Percentiles rank a stretch among this genome's conserved stretches.
phyloP scores from a whole-genome alignment of 2,113 vertebrate genomes.

The Nyctibius bracteatus region DNA sequence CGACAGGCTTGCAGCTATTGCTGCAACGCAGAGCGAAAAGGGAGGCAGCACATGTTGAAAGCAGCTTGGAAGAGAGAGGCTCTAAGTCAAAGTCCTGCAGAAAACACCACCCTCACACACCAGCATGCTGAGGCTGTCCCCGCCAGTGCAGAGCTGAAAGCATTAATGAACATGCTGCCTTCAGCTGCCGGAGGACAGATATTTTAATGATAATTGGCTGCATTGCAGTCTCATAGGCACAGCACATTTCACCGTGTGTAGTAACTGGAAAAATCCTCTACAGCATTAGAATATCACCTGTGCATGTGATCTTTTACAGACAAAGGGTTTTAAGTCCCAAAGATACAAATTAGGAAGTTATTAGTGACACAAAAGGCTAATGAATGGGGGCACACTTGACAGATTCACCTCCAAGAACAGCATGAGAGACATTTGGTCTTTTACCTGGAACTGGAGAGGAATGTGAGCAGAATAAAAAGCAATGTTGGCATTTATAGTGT shows the following conservation, averaged over 20 bases:
- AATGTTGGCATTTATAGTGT: not conserved
- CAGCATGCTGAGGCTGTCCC: not conserved
- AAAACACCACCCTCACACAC: not conserved
- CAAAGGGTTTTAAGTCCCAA: not conserved
- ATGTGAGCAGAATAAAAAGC: not conserved
- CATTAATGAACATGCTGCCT: not conserved
- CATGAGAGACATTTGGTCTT: not conserved
- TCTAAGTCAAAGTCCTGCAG: not conserved
- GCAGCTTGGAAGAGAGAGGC: not conserved
- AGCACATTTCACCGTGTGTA: not conserved
- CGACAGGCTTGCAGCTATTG: not conserved
- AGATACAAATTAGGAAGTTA: not conserved
- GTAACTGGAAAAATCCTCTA: not conserved
- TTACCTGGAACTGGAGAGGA: not conserved
- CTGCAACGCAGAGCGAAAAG: not conserved
- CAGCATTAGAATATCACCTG: not conserved
- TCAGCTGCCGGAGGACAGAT: not conserved
- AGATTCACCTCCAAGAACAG: not conserved
- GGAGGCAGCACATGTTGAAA: not conserved
- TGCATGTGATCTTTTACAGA: not conserved
- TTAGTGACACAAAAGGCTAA: not conserved
- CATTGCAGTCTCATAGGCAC: not conserved
- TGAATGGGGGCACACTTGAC: not conserved
- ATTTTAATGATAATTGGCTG: not conserved
- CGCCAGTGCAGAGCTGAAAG: not conserved